Evolutionary conservation across 1,140 invertebrate genomes (phyloP).

Genomic region (Dendrolimus punctatus): DNA sequence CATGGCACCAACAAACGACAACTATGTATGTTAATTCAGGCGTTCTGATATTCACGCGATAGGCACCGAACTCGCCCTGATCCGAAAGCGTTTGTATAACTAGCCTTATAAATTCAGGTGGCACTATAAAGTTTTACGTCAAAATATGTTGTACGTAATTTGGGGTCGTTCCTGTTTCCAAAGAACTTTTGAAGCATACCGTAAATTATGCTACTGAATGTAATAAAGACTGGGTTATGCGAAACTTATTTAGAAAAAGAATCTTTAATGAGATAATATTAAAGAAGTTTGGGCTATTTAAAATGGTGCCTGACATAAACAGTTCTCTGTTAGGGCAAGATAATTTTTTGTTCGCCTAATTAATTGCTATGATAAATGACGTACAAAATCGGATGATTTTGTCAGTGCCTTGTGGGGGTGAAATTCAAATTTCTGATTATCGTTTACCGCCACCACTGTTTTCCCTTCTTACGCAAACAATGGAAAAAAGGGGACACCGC

Average conservation of each 20-base stretch:
- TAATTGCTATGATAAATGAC: slow-evolving; percentile 61
- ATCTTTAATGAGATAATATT: slow-evolving; percentile 11
- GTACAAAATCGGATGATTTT: slow-evolving; percentile 63
- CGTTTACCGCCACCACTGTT: slow-evolving; percentile 51
- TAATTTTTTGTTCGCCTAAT: slow-evolving; percentile 59
- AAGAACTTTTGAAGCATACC: too few species aligned
- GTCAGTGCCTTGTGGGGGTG: slow-evolving; percentile 46
- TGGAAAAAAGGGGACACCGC: slow-evolving; percentile 63
- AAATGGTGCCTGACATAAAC: slow-evolving; percentile 43
- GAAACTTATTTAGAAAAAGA: too few species aligned
- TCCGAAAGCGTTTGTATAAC: too few species aligned
- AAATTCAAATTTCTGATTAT: slow-evolving; percentile 70
- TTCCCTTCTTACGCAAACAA: slow-evolving; percentile 64
- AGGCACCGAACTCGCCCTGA: neutral
- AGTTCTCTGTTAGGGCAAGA: slow-evolving; percentile 33
- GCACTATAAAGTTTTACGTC: too few species aligned
- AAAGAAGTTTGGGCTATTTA: slow-evolving; percentile 15
- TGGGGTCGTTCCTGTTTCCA: too few species aligned
- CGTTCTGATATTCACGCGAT: slow-evolving; percentile 15
- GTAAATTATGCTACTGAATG: too few species aligned
- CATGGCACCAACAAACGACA: slow-evolving; percentile 47
- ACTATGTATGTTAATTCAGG: slow-evolving; percentile 54
- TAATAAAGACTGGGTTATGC: too few species aligned
- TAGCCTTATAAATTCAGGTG: too few species aligned
- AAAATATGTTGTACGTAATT: neutral